A percentile compares a stretch with the other conserved stretches of the same genome.
phyloP scores from a whole-genome alignment of 1,140 invertebrate species.

The Platorchestia sp. region DNA sequence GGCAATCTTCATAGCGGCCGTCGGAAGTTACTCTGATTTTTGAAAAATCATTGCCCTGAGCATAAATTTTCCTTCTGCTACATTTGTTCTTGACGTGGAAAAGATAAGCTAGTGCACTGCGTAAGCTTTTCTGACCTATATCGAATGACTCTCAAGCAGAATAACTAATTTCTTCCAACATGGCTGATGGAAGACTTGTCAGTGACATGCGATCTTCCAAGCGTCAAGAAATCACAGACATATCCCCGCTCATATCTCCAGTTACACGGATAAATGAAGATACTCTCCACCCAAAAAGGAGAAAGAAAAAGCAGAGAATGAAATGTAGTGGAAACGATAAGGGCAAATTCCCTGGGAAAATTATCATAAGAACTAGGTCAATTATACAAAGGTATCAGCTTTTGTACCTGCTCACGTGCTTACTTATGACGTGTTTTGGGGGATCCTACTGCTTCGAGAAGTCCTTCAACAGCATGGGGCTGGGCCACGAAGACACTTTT shows the following conservation, averaged over 20 bases:
- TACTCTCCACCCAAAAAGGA: not conserved
- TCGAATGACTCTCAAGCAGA: not conserved
- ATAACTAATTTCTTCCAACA: not conserved
- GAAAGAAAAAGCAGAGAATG: not conserved
- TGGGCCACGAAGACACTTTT: slow-evolving; percentile 38
- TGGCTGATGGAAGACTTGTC: not conserved
- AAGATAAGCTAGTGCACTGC: not conserved
- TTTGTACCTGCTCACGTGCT: not conserved
- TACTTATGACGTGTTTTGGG: not conserved
- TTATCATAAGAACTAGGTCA: not conserved
- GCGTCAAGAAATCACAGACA: not conserved
- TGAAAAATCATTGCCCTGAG: not conserved
- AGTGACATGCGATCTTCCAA: not conserved
- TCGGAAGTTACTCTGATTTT: not conserved
- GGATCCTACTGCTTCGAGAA: not conserved
- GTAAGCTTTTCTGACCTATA: not conserved
- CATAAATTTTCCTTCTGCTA: not conserved
- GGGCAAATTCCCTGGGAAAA: not conserved
- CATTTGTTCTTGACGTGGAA: not conserved
- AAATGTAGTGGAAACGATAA: not conserved
- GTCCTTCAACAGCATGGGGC: slow-evolving; percentile 18
- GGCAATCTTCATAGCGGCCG: not conserved
- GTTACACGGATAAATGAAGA: not conserved
- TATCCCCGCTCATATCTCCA: not conserved
- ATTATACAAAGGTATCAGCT: not conserved